A percentile compares a stretch with the other conserved stretches of the same genome.
These are phyloP conservation scores for Dolomedes plantarius DNA, from an alignment of 2,888 invertebrate species.

Conservation along the genomic window DNA sequence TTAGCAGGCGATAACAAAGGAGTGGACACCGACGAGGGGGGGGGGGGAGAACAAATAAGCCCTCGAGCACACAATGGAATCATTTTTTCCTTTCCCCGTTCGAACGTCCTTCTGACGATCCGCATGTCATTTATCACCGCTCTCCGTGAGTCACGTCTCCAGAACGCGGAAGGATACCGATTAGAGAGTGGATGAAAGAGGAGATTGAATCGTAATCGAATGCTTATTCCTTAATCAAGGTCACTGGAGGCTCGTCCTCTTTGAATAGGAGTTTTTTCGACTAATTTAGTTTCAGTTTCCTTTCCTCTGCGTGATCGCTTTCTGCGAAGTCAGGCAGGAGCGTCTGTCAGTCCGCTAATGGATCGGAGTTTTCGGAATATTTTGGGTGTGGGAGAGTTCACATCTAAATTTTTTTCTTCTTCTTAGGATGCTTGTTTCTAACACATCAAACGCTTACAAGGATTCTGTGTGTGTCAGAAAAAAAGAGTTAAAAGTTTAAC, in stretches of 20 bases:
- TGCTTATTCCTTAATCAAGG: background rate
- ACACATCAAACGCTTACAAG: no score
- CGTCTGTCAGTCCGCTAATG: no score
- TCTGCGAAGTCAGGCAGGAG: no score
- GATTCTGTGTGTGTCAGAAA: no score
- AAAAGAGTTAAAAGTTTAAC: no score
- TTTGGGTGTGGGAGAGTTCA: no score
- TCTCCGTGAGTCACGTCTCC: background rate
- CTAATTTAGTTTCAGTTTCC: background rate
- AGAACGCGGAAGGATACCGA: constrained; percentile 9
- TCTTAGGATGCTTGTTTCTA: no score
- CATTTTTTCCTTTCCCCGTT: background rate
- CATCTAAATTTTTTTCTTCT: no score
- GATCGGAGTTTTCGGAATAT: no score
- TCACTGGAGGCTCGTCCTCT: background rate
- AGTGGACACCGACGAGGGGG: background rate
- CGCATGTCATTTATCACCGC: constrained; percentile 1
- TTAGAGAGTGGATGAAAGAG: background rate
- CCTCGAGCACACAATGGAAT: background rate
- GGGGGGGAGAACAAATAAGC: background rate
- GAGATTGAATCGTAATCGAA: background rate
- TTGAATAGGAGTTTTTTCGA: background rate
- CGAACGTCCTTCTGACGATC: background rate
- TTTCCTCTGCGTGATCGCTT: no score
- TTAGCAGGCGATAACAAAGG: background rate